Evolutionary conservation across 2,888 invertebrate genomes (phyloP).

Genomic region (Nebria salina): DNA sequence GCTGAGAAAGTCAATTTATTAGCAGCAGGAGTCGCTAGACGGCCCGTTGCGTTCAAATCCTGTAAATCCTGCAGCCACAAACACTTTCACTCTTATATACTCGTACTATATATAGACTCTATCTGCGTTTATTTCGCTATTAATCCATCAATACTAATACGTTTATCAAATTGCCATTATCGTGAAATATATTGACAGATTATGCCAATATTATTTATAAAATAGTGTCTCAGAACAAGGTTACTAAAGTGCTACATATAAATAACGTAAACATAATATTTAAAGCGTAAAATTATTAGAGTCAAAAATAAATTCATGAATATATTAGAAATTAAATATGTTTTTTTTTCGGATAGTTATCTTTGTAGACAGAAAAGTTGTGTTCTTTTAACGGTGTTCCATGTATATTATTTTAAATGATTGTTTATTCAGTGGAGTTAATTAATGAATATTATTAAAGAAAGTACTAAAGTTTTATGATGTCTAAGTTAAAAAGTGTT

Average conservation of each 20-base stretch:
- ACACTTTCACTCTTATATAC: neutral
- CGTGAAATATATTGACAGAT: too few species aligned
- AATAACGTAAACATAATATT: too few species aligned
- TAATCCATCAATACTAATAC: too few species aligned
- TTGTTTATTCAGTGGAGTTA: neutral
- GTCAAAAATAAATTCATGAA: neutral
- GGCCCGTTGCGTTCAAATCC: neutral
- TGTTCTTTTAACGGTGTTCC: neutral
- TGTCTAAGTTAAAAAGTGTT: neutral
- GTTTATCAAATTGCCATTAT: too few species aligned
- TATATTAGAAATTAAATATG: neutral
- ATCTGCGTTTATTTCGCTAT: too few species aligned
- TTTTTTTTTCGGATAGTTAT: neutral
- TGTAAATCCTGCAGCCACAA: neutral
- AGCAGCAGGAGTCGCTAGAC: neutral
- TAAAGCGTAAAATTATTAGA: neutral
- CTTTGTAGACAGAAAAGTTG: neutral
- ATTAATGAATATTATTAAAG: neutral
- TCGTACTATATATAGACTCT: neutral
- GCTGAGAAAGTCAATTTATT: neutral
- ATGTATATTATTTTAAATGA: too few species aligned
- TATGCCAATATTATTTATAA: too few species aligned
- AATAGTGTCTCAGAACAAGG: too few species aligned
- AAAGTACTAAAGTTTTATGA: neutral
- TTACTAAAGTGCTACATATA: too few species aligned